These are phyloP conservation scores for Stichopus horrens DNA, from an alignment of 53 echinoderm and acorn worm genomes.

Conservation along the genomic window DNA sequence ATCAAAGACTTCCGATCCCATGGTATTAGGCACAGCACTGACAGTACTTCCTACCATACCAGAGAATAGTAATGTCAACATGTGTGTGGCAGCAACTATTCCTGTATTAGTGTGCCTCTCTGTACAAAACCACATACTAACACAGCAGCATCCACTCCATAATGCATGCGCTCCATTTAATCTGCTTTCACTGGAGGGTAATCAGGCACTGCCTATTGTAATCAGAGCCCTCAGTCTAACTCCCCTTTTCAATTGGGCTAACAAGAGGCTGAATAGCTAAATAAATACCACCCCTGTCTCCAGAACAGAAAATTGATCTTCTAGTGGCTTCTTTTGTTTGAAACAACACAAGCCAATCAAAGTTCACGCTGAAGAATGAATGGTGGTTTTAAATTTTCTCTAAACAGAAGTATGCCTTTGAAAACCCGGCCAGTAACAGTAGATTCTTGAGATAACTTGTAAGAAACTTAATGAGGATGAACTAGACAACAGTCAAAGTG, in stretches of 20 bases:
- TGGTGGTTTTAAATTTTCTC: slow-evolving; percentile 35
- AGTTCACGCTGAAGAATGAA: slow-evolving; percentile 16
- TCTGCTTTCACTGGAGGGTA: slow-evolving; percentile 38
- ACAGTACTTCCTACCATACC: too few species aligned
- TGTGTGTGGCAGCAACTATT: too few species aligned
- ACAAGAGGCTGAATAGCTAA: slow-evolving; percentile 25
- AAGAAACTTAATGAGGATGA: slow-evolving; percentile 15
- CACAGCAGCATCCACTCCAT: background rate
- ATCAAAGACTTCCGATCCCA: too few species aligned
- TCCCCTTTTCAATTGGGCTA: background rate
- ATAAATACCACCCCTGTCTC: slow-evolving; percentile 38
- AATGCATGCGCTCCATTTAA: background rate
- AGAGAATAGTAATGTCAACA: too few species aligned
- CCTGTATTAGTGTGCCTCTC: too few species aligned
- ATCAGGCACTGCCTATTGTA: slow-evolving; percentile 26
- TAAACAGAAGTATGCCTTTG: slow-evolving; percentile 17
- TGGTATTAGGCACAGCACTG: too few species aligned
- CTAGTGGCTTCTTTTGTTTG: slow-evolving; percentile 33
- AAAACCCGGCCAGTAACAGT: background rate
- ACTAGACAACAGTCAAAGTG: background rate
- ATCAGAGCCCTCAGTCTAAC: slow-evolving; percentile 16
- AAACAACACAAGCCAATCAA: slow-evolving; percentile 40
- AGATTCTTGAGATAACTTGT: slow-evolving; percentile 23
- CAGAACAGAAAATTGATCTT: slow-evolving; percentile 19
- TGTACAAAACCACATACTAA: too few species aligned